These are phyloP conservation scores for Sternotherus odoratus DNA, from an alignment of 2,797 vertebrate genomes.

Conservation along the genomic window DNA sequence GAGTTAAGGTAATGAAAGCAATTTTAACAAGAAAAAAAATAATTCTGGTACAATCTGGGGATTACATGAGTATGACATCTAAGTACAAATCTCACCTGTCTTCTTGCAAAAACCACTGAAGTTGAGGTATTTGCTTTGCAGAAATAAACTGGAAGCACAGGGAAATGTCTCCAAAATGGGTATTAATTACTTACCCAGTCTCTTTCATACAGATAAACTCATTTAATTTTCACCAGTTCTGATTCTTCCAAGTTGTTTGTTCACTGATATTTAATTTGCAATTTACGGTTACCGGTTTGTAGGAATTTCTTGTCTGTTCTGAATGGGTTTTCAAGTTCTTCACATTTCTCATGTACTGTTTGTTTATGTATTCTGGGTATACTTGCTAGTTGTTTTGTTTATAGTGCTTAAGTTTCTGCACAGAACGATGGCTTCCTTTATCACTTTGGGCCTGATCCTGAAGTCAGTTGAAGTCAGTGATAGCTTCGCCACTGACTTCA, in stretches of 20 bases:
- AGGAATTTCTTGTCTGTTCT: constrained; percentile 29
- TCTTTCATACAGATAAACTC: constrained; percentile 39
- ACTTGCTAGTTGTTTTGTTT: fast-evolving
- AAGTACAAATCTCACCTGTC: neutral
- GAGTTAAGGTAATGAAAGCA: neutral
- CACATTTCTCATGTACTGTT: neutral
- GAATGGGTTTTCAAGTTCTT: constrained; percentile 1
- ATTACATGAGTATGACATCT: neutral
- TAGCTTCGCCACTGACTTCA: neutral
- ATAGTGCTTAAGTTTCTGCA: neutral
- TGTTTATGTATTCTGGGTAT: neutral
- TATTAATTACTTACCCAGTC: constrained; percentile 18
- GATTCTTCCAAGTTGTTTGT: constrained; percentile 36
- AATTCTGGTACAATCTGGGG: neutral
- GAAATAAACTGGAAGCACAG: neutral
- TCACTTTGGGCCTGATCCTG: neutral
- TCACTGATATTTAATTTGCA: constrained; percentile 5
- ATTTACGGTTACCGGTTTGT: neutral
- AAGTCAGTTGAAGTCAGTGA: neutral
- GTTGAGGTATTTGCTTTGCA: neutral
- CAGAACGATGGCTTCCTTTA: neutral
- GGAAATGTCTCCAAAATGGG: constrained; percentile 6
- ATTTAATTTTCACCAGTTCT: constrained; percentile 15
- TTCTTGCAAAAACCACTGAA: neutral
- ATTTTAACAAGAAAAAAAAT: neutral